Evolutionary conservation across 2,113 vertebrate species (phyloP), one percentile per base, ranked within the genome.

Genomic region (Paedocypris sp.): DNA sequence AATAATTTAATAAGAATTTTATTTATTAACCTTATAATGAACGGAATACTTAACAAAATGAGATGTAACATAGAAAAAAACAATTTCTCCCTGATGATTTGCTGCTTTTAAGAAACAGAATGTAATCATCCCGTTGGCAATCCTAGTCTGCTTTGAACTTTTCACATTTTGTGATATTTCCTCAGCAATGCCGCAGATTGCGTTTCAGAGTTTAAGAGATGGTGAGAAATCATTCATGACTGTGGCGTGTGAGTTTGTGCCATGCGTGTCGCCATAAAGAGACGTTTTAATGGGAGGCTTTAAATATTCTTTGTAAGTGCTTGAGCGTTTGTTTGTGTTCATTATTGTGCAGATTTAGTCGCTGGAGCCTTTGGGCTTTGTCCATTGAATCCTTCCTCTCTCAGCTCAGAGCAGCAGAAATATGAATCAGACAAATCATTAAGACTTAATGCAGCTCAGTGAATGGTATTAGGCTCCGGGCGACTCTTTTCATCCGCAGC

Each of bases 391-490:
- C 29, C 18, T 22, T 51, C 2, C 19, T 51, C 9, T 51, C 33
- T 35, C 9, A 25, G 12, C 32, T 53, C 33, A 25, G 12, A 16
- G 31, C n/a, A 6, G 19, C 15, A 8, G 50, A 31, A 25, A 10
- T 11, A 38, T 12, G 32, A 53, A 38, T 11, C 32, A 53, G 15
- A 20, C 19, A 10, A 25, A 25, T 53, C 33, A 53, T 53, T 53
- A 53, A 53, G 50, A 53, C 32, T 38, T 53, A 53, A 53, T 53
- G 33, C 33, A 23, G 33, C 50, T 53, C 32, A 36, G 32, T 53
- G 19, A 38, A 36, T 53, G 33, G 28, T 38, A 16, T 53, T 53
- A 23, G 31, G 50, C 50, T 25, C 33, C 50, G 38, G 50, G 50
- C 50, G 38, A 53, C 50, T 53, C 20, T 36, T 38, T 53, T 53